Evolutionary conservation across 2,888 invertebrate species (phyloP).

Genomic region (Andrena praecox): DNA sequence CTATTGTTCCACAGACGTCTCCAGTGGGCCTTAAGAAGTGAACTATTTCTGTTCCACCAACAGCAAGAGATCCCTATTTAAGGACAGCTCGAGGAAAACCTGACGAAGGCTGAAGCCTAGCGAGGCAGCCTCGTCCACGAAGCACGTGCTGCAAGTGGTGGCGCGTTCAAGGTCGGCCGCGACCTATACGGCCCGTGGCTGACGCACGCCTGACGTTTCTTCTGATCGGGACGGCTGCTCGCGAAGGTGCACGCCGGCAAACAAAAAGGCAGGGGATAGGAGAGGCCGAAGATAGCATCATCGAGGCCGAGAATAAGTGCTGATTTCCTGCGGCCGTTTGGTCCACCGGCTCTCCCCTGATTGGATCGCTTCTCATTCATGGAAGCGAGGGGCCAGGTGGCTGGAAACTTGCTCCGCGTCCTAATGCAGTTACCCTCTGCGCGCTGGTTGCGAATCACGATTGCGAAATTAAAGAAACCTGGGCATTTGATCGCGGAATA

Average conservation of each 20-base stretch:
- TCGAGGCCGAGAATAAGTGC: slow-evolving; percentile 61
- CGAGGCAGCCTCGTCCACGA: slow-evolving; percentile 1
- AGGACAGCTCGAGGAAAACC: slow-evolving; percentile 14
- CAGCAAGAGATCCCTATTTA: slow-evolving; percentile 42
- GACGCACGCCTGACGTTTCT: slow-evolving; percentile 54
- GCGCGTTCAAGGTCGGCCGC: slow-evolving; percentile 52
- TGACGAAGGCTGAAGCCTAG: neutral
- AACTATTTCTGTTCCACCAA: slow-evolving; percentile 22
- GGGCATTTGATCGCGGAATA: too few species aligned
- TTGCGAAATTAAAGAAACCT: too few species aligned
- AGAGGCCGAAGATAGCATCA: slow-evolving; percentile 47
- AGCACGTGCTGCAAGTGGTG: slow-evolving; percentile 56
- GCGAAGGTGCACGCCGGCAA: slow-evolving; percentile 42
- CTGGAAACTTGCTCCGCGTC: neutral
- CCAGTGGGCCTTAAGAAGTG: too few species aligned
- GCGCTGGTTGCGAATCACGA: neutral
- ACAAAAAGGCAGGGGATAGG: slow-evolving; percentile 38
- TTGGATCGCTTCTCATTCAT: slow-evolving; percentile 57
- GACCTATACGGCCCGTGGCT: slow-evolving; percentile 39
- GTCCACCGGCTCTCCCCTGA: slow-evolving; percentile 17
- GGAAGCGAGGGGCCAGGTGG: slow-evolving; percentile 43
- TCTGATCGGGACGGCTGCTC: slow-evolving; percentile 31
- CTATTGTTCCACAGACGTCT: too few species aligned
- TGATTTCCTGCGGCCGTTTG: slow-evolving; percentile 58
- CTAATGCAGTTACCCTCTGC: neutral